These are phyloP conservation scores for Noctua janthe DNA, from an alignment of 2,888 invertebrate genomes.

Conservation along the genomic window DNA sequence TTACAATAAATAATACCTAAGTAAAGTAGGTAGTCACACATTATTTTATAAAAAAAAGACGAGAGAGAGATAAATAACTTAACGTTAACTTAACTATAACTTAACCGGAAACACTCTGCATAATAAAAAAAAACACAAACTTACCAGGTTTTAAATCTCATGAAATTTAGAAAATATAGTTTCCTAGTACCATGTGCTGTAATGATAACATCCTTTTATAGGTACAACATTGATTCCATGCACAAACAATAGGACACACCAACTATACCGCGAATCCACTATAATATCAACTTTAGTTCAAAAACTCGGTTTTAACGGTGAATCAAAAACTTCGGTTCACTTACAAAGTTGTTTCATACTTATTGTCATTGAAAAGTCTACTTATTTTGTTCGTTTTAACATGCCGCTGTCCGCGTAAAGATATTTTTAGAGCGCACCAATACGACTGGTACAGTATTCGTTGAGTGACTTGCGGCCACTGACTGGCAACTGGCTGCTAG, in stretches of 20 bases:
- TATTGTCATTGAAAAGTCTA: slow-evolving; percentile 76
- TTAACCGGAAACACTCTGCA: slow-evolving; percentile 3
- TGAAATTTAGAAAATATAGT: slow-evolving; percentile 80
- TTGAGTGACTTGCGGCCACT: slow-evolving; percentile 77
- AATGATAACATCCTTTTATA: slow-evolving; percentile 85
- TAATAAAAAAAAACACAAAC: slow-evolving; percentile 64
- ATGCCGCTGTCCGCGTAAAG: slow-evolving; percentile 70
- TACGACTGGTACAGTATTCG: slow-evolving; percentile 71
- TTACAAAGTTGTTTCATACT: slow-evolving; percentile 57
- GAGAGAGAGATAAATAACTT: slow-evolving; percentile 1
- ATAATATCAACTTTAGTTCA: slow-evolving; percentile 58
- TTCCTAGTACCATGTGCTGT: slow-evolving; percentile 77
- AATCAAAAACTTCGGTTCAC: slow-evolving; percentile 50
- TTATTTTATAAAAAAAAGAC: not conserved
- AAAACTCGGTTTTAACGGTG: slow-evolving; percentile 34
- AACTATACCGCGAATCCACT: slow-evolving; percentile 79
- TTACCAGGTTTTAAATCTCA: slow-evolving; percentile 86
- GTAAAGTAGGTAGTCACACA: not conserved
- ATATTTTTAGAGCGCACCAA: slow-evolving; percentile 77
- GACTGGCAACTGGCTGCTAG: slow-evolving; percentile 60
- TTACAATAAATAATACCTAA: not conserved
- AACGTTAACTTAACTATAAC: slow-evolving; percentile 34
- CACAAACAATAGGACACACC: slow-evolving; percentile 84
- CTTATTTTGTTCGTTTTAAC: slow-evolving; percentile 73
- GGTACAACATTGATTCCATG: slow-evolving; percentile 80